Conservation (phyloP, 2,888 invertebrate species). For the Phyllotreta striolata region DNA sequence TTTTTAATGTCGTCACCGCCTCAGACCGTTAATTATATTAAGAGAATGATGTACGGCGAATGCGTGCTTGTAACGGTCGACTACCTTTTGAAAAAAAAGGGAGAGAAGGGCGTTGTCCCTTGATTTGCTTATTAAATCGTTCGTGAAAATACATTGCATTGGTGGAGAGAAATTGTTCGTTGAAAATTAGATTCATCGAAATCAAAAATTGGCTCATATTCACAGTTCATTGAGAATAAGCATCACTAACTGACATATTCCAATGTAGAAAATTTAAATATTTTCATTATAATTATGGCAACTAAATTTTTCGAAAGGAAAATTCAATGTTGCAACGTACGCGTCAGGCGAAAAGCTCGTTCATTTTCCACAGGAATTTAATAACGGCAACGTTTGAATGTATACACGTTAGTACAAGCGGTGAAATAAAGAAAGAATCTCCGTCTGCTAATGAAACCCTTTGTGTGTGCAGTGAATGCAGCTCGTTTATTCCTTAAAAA, state of each 20-base stretch:
- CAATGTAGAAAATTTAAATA: too few relatives aligned
- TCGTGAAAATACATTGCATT: constrained; percentile 39
- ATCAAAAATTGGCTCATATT: too few relatives aligned
- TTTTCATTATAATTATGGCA: background rate
- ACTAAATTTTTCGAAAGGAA: background rate
- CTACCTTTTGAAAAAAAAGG: constrained; percentile 34
- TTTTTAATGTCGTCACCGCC: constrained; percentile 18
- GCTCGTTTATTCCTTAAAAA: constrained; percentile 34
- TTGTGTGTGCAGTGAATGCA: constrained; percentile 26
- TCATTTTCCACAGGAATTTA: constrained; percentile 25
- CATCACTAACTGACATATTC: too few relatives aligned
- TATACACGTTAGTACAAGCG: constrained; percentile 15
- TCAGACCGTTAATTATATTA: constrained; percentile 18
- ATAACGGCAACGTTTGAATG: constrained; percentile 12
- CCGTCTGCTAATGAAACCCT: constrained; percentile 33
- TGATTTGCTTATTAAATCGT: constrained; percentile 47
- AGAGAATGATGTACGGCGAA: constrained; percentile 33
- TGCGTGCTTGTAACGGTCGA: constrained; percentile 35
- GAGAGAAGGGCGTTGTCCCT: constrained; percentile 43
- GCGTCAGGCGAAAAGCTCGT: constrained; percentile 11
- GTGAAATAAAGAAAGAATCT: constrained; percentile 31
- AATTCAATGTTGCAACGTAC: constrained; percentile 7
- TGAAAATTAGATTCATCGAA: too few relatives aligned
- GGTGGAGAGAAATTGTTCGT: too few relatives aligned
- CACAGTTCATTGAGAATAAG: too few relatives aligned